phyloP scores from a whole-genome alignment of 2,797 vertebrate genomes.

The Sciurus carolinensis region DNA sequence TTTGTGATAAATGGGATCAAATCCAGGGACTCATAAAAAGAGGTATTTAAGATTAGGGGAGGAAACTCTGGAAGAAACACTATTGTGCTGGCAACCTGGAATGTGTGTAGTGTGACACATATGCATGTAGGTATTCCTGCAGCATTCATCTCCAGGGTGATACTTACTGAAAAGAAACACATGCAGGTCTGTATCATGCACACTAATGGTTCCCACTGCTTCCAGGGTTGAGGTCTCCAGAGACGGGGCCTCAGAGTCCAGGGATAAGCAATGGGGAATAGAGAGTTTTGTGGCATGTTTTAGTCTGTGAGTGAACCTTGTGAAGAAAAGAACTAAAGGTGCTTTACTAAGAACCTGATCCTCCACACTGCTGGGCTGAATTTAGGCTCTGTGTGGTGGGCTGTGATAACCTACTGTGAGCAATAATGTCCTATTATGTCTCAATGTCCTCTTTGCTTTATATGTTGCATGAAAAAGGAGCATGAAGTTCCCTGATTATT shows the following conservation, averaged over 20 bases:
- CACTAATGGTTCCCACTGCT: conserved; percentile 10
- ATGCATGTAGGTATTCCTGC: background rate
- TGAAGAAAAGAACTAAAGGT: background rate
- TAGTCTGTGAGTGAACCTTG: background rate
- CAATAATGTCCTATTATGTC: background rate
- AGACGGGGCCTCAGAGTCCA: background rate
- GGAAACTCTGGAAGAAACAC: background rate
- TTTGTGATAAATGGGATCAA: too few species aligned
- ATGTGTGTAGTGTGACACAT: background rate
- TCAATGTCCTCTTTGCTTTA: background rate
- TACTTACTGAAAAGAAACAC: background rate
- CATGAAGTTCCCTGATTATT: background rate
- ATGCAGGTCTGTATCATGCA: background rate
- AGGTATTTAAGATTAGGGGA: background rate
- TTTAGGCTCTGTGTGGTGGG: background rate
- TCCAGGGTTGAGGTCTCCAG: background rate
- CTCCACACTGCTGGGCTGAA: background rate
- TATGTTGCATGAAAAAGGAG: background rate
- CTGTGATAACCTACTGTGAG: background rate
- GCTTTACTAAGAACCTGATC: background rate
- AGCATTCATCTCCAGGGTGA: background rate
- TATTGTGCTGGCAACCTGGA: background rate
- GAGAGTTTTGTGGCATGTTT: background rate
- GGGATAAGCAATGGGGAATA: background rate
- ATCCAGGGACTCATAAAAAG: too few species aligned